phyloP scores from a whole-genome alignment of 2,888 invertebrate genomes.

The Thymelicus lineola region DNA sequence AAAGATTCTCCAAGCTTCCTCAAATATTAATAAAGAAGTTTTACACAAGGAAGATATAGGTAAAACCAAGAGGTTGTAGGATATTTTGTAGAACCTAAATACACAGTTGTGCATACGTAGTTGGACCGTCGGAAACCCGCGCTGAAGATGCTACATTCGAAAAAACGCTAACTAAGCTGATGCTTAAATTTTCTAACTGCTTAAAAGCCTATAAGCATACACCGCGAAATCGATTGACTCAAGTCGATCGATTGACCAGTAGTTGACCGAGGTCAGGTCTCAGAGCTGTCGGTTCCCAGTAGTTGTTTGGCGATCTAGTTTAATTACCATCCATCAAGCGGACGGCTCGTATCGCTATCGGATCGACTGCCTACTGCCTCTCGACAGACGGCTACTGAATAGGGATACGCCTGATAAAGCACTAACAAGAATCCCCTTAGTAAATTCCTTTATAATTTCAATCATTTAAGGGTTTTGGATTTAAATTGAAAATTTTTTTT shows the following conservation, averaged over 20 bases:
- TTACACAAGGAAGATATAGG: too few species aligned
- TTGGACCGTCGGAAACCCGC: too few species aligned
- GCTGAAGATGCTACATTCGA: too few species aligned
- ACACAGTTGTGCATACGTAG: too few species aligned
- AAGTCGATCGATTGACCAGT: neutral
- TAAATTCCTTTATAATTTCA: neutral
- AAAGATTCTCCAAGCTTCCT: too few species aligned
- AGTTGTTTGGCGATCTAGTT: constrained; percentile 54
- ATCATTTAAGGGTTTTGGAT: neutral
- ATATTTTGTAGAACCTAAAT: too few species aligned
- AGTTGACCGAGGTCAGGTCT: constrained; percentile 43
- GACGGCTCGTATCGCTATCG: constrained; percentile 57
- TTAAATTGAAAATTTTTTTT: too few species aligned
- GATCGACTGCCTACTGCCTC: constrained; percentile 47
- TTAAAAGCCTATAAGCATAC: neutral
- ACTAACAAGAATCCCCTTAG: constrained; percentile 12
- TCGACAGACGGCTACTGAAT: constrained; percentile 54
- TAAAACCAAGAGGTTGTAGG: too few species aligned
- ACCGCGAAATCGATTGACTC: neutral
- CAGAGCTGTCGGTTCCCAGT: constrained; percentile 45
- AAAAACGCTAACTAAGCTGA: too few species aligned
- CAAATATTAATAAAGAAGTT: too few species aligned
- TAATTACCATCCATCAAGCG: constrained; percentile 67
- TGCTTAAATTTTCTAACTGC: too few species aligned
- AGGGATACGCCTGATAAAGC: constrained; percentile 44